Evolutionary conservation across 1,140 invertebrate genomes (phyloP).

Genomic region (Drosophila ogumai): DNA sequence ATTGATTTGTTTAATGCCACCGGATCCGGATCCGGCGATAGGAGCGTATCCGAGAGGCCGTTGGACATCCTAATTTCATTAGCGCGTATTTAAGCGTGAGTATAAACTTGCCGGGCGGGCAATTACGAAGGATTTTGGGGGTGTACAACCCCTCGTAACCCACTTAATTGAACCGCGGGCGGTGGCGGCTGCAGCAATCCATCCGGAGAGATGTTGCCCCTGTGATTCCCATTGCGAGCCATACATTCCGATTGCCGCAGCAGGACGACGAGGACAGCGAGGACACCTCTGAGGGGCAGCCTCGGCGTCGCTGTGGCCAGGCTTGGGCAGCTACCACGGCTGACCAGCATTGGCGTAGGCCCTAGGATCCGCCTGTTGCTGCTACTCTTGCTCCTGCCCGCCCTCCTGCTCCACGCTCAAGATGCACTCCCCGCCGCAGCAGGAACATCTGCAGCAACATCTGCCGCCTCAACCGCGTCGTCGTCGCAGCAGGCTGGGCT

Average conservation of each 20-base stretch:
- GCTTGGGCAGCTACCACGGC: slow-evolving; percentile 64
- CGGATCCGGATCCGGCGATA: slow-evolving; percentile 46
- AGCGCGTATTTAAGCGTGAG: slow-evolving; percentile 68
- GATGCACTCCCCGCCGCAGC: slow-evolving; percentile 35
- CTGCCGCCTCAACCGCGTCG: slow-evolving; percentile 43
- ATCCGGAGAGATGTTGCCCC: slow-evolving; percentile 48
- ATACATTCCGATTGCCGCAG: slow-evolving; percentile 44
- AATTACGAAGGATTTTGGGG: slow-evolving; percentile 46
- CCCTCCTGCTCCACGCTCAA: slow-evolving; percentile 33
- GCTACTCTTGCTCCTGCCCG: slow-evolving; percentile 40
- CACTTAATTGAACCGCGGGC: slow-evolving; percentile 63
- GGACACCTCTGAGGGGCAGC: slow-evolving; percentile 59
- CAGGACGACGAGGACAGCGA: slow-evolving; percentile 49
- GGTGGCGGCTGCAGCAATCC: slow-evolving; percentile 36
- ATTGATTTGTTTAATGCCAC: slow-evolving; percentile 81
- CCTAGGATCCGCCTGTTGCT: slow-evolving; percentile 44
- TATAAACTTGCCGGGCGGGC: slow-evolving; percentile 47
- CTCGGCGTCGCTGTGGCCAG: slow-evolving; percentile 80
- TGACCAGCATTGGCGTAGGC: slow-evolving; percentile 60
- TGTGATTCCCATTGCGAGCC: slow-evolving; percentile 46
- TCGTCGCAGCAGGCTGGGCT: slow-evolving; percentile 71
- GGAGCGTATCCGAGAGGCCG: slow-evolving; percentile 38
- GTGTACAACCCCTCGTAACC: slow-evolving; percentile 2
- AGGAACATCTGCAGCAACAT: slow-evolving; percentile 7
- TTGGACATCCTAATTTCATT: slow-evolving; percentile 77